Base-by-base conservation (phyloP, 2,797 vertebrate species). In the Podargus strigoides region DNA sequence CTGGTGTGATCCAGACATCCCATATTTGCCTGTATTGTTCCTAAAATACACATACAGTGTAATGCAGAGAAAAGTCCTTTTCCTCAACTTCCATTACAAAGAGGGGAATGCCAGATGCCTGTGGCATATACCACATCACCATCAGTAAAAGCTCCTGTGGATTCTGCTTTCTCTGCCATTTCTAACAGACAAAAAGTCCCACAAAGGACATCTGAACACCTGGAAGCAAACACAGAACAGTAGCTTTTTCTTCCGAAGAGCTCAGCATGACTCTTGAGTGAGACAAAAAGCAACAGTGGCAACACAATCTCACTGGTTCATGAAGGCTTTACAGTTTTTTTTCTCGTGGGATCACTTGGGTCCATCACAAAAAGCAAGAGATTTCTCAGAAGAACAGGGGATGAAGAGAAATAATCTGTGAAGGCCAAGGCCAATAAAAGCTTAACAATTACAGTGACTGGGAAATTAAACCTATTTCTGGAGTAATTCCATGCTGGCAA, bases 401-500 rank as follows among this genome's bases (percentile, higher is more conserved):
- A 75, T 85, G 32, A 83, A 85, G 56, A 93, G 44, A 93, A 84
- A 58, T 47, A 46, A 81, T 62, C 64, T 62, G 21, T n/a, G 49
- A 87, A 83, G 46, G 72, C 75, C 91, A 90, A 91, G 53, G 87
- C 86, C 34, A 96, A 66, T 73, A 89, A 93, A 94, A 92, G 63
- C 80, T 97, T 96, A 94, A 94, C 85, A 94, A 95, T 87, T 94
- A 73, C 49, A 64, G 62, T 0, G 3, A 79, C 83, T 87, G 88
- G 77, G 81, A 94, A 95, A 93, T 90, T 50, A 93, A 96, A 94
- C 75, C 82, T 87, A 53, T 72, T 96, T 87, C 90, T 96, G 95
- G 88, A 96, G 72, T 94, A 93, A 90, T 82, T 94, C 94, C 91
- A 94, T 20, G 34, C 94, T 97, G 95, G 95, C 96, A 95, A 87